These are phyloP conservation scores for Scelioninae gen. 2 DNA, from an alignment of 2,888 invertebrate genomes.

Conservation along the genomic window DNA sequence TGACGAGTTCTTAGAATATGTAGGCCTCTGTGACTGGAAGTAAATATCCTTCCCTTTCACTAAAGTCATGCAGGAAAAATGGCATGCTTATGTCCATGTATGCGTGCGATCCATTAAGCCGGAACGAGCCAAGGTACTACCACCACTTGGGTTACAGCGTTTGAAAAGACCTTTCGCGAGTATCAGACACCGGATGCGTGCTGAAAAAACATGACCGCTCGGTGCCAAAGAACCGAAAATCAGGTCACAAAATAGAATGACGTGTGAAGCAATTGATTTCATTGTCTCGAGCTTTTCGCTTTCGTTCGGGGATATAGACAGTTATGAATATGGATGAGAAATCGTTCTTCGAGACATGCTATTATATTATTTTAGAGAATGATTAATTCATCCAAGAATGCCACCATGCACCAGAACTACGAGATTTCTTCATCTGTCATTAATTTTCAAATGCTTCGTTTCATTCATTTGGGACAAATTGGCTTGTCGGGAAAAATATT, in stretches of 20 bases:
- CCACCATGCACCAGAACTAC: not conserved
- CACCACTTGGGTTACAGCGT: conserved; percentile 35
- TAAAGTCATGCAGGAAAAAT: conserved; percentile 64
- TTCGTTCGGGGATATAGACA: conserved; percentile 33
- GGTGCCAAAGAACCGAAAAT: conserved; percentile 43
- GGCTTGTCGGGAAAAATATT: no score
- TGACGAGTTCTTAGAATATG: conserved; percentile 60
- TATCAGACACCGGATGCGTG: conserved; percentile 53
- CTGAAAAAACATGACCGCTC: conserved; percentile 46
- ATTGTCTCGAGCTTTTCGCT: conserved; percentile 48
- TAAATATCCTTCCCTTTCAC: conserved; percentile 69
- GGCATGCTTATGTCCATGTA: conserved; percentile 47
- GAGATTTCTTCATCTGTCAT: not conserved
- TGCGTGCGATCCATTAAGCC: conserved; percentile 65
- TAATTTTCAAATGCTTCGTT: not conserved
- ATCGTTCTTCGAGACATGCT: not conserved
- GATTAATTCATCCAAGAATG: conserved; percentile 17
- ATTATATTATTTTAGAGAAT: conserved; percentile 21
- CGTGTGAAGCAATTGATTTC: conserved; percentile 45
- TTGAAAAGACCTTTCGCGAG: conserved; percentile 50
- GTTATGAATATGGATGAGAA: conserved; percentile 45
- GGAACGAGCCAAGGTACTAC: conserved; percentile 63
- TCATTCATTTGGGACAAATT: not conserved
- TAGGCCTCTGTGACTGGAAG: conserved; percentile 62
- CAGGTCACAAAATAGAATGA: conserved; percentile 42